A percentile compares a stretch with the other conserved stretches of the same genome.
phyloP scores from a whole-genome alignment of 2,797 vertebrate species.

The Rhyacichthys aspro region DNA sequence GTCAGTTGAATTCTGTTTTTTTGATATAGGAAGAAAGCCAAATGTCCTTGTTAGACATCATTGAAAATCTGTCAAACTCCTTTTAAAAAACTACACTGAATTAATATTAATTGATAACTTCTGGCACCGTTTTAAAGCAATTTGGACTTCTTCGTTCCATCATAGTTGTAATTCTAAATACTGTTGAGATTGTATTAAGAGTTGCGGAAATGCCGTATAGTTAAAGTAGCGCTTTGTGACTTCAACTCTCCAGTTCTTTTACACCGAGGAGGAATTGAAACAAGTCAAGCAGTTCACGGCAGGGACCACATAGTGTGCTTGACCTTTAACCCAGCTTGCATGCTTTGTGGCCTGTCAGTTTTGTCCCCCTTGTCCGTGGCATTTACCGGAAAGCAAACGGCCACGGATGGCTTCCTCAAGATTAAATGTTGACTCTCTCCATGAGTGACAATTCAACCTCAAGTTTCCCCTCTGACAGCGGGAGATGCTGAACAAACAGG shows the following conservation, averaged over 20 bases:
- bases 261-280: constrained; percentile 22
- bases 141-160: too few relatives aligned
- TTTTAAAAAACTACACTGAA: too few relatives aligned
- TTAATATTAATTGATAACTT: too few relatives aligned
- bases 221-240: neutral
- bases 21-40: too few relatives aligned
- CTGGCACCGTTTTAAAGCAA: too few relatives aligned
- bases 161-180: too few relatives aligned
- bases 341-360: constrained; percentile 38
- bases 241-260: neutral
- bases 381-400: constrained; percentile 63
- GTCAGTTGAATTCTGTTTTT: too few relatives aligned
- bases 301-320: constrained; percentile 42
- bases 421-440: constrained; percentile 77
- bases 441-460: constrained; percentile 60
- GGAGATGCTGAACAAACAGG: constrained; percentile 69
- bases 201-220: neutral
- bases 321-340: constrained; percentile 54
- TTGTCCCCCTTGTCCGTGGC: constrained; percentile 57
- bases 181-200: too few relatives aligned
- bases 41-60: too few relatives aligned
- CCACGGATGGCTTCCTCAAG: constrained; percentile 62
- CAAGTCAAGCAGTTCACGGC: constrained; percentile 38
- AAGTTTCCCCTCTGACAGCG: constrained; percentile 61
- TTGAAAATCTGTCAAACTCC: too few relatives aligned